Evolutionary conservation across 2,888 invertebrate species (phyloP).

Genomic region (Drosophila eohydei): DNA sequence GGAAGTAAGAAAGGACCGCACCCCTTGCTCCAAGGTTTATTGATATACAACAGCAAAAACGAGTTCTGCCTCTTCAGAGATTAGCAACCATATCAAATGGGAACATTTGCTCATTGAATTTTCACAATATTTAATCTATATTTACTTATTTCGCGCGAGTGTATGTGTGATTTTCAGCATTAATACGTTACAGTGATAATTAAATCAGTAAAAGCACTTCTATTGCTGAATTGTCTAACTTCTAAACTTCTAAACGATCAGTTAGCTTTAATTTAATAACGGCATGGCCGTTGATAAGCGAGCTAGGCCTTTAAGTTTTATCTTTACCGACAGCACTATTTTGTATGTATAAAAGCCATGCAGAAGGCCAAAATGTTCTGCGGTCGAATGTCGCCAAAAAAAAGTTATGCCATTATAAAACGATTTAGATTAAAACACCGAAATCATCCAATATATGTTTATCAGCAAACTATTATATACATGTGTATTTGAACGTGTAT

Average conservation of each 20-base stretch:
- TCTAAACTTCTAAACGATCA: conserved; percentile 3
- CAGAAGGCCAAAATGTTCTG: conserved; percentile 19
- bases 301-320: conserved; percentile 9
- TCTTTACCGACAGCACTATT: conserved; percentile 16
- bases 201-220: conserved; percentile 25
- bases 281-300: conserved; percentile 27
- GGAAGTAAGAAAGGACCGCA: too few relatives aligned
- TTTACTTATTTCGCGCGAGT: conserved; percentile 1
- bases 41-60: conserved; percentile 34
- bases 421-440: conserved; percentile 51
- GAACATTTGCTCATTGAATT: conserved; percentile 7
- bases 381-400: conserved; percentile 25
- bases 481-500: conserved; percentile 4
- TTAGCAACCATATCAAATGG: conserved; percentile 46
- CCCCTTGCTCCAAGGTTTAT: conserved; percentile 57
- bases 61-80: conserved; percentile 26
- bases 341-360: conserved; percentile 44
- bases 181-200: conserved; percentile 50
- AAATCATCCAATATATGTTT: conserved; percentile 1
- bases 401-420: conserved; percentile 47
- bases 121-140: conserved; percentile 4
- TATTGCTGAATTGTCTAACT: conserved; percentile 1
- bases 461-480: not conserved
- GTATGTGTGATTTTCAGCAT: conserved; percentile 40
- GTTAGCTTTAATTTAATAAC: conserved; percentile 14